Evolutionary conservation across 2,113 vertebrate genomes (phyloP), one percentile per base, ranked within the genome.

Genomic region (Acrocephalus arundinaceus): DNA sequence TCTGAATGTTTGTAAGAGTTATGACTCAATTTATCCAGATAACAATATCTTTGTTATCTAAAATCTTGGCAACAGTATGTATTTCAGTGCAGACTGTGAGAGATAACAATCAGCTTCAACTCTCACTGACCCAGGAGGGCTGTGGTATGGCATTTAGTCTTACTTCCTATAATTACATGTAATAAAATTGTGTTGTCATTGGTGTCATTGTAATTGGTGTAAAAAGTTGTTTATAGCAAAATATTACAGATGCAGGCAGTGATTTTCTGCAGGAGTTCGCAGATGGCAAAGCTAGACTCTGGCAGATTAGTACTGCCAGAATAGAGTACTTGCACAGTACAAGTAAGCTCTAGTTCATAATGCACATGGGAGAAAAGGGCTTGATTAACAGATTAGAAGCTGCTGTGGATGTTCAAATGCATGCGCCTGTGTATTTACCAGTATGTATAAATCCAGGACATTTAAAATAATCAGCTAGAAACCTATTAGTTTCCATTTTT

Each of bases 1-100:
- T 94, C 49, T 92, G n/a, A 85, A 73, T 49, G 27, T 79, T 90
- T 95, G 27, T 79, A 62, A 83, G 71, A 94, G 46, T 70, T 95
- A 72, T 76, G 80, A 90, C 54, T 43, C 46, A 87, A 66, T 87
- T 94, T 94, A 85, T 79, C 61, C 54, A 80, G 88, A 79, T 80
- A 93, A 94, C 41, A 86, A 66, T 74, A 88, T 74, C 43, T 76
- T 93, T 88, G 49, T 88, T 80, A 83, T 67, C 63, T 88, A 82
- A 85, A 85, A 58, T 85, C 67, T 92, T 94, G 79, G 79, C 55
- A 90, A 41, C 31, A 33, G 20, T 24, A 33, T 28, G 43, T 28
- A 48, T 28, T 82, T 85, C 66, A 82, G 54, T 35, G 85, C 20
- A 94, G 79, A 43, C 15, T 83, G 49, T 41, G 43, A 76, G 87